Base-by-base conservation (phyloP, 1,140 invertebrate genomes). In the Pseudomyrmex pallidus region DNA sequence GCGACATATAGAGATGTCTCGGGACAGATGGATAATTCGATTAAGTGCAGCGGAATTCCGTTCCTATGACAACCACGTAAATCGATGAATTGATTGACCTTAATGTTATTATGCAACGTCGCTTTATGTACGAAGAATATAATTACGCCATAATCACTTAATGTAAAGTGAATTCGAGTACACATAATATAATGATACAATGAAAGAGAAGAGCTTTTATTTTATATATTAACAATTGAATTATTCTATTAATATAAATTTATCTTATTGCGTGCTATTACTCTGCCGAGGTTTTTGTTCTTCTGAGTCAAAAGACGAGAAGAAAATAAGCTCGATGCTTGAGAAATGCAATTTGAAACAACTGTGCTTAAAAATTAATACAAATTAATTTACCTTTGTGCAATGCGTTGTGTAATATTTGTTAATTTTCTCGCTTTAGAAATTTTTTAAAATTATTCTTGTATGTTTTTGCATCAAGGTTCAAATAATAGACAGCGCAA, bases 71-170 rank as follows among this genome's bases (percentile, higher is more conserved):
- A 59, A 78, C 76, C 64, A 70, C 44, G 54, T 50, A 80, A 80
- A 80, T 80, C 76, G 66, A 80, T 80, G 56, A 72, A 80, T 80
- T 80, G 76, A 80, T 80, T 80, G 76, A 46, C 56, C 66, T 72
- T 80, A 80, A 80, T 72, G 54, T 61, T 70, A 72, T 80, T 80
- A 80, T 59, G 76, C 76, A 68, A 70, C 20, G 68, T 80, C 46
- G 59, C n/a, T 80, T 80, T 48, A 59, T 59, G 10, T 70, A 78
- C 15, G n/a, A 78, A 68, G 50, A 77, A 77, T 77, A 67, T 77
- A 77, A 77, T 77, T 77, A 77, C 13, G 13, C 17, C 13, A 59
- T 80, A 59, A 80, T 20, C 44, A 12, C 70, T 68, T 46, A 10
- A 5, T 48, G n/a, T 59, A 5, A 80, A 70, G 46, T 15, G 17